These are phyloP conservation scores for Pseudobourletiella spinata DNA, from an alignment of 1,140 invertebrate species.

Conservation along the genomic window DNA sequence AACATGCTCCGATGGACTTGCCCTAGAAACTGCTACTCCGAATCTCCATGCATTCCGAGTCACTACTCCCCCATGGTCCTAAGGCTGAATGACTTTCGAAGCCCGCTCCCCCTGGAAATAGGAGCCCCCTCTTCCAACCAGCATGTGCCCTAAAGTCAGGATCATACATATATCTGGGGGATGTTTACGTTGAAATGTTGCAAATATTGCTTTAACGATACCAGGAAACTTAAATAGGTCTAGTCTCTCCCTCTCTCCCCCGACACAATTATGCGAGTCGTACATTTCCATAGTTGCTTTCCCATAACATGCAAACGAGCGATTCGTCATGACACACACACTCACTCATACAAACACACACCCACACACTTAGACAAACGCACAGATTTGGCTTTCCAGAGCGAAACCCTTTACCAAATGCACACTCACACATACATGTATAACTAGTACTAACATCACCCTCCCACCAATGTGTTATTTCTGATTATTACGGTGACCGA, in stretches of 20 bases:
- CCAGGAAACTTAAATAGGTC: not conserved
- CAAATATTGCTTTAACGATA: not conserved
- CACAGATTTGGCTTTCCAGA: not conserved
- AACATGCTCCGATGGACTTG: not conserved
- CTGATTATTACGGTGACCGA: not conserved
- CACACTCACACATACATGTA: not conserved
- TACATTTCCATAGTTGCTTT: not conserved
- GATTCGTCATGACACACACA: no score
- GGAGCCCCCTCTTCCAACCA: not conserved
- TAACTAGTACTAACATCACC: not conserved
- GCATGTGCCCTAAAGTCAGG: not conserved
- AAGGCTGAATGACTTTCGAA: not conserved
- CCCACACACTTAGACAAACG: no score
- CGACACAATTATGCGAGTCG: not conserved
- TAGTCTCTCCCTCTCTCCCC: not conserved
- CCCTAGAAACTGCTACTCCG: not conserved
- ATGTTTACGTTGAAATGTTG: not conserved
- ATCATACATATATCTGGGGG: not conserved
- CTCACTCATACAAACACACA: no score
- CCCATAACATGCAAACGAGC: not conserved
- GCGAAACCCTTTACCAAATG: not conserved
- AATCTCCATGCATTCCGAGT: not conserved
- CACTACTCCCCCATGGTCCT: not conserved
- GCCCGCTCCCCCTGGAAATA: not conserved
- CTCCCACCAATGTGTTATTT: not conserved